Conservation (phyloP, 2,113 vertebrate genomes). For the Proterorhinus semilunaris region DNA sequence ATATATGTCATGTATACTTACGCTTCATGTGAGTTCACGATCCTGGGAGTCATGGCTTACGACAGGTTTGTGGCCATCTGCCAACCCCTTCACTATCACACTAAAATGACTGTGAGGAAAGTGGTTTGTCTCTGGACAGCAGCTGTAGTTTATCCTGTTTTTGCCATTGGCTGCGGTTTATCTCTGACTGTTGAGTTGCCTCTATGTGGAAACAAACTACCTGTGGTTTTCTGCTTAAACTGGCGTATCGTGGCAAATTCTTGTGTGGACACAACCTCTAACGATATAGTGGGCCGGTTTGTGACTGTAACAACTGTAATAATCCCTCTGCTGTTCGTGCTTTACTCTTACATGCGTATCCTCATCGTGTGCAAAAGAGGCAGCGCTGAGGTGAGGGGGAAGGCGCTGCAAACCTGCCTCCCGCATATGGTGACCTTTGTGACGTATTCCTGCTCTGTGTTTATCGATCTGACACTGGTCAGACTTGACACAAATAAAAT, state of each 20-base stretch:
- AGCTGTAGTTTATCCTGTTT: not conserved
- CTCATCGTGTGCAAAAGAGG: conserved; percentile 10
- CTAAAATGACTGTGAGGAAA: conserved; percentile 7
- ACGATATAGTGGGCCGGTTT: not conserved
- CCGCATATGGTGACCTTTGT: conserved; percentile 31
- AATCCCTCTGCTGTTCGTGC: conserved; percentile 16
- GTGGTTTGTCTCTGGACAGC: not conserved
- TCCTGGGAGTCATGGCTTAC: conserved; percentile 39
- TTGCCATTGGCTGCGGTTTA: not conserved
- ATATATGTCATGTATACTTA: conserved; percentile 20
- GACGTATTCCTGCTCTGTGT: not conserved
- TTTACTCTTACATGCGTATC: conserved; percentile 29
- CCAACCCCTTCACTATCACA: conserved; percentile 36
- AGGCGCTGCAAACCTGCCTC: conserved; percentile 35
- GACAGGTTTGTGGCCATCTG: conserved; percentile 36
- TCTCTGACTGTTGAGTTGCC: too few species aligned
- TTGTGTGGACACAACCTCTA: conserved; percentile 12
- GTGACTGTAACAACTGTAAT: not conserved
- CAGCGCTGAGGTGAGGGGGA: conserved; percentile 11
- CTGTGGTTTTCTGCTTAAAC: conserved; percentile 17
- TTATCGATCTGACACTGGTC: conserved; percentile 27
- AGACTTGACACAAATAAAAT: too few species aligned
- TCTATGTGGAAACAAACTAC: too few species aligned
- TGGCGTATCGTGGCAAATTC: conserved; percentile 30
- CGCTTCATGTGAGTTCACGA: not conserved